A percentile compares a stretch with the other conserved stretches of the same genome.
These are phyloP conservation scores for Eurypyga helias DNA, from an alignment of 2,113 vertebrate species.

Conservation along the genomic window DNA sequence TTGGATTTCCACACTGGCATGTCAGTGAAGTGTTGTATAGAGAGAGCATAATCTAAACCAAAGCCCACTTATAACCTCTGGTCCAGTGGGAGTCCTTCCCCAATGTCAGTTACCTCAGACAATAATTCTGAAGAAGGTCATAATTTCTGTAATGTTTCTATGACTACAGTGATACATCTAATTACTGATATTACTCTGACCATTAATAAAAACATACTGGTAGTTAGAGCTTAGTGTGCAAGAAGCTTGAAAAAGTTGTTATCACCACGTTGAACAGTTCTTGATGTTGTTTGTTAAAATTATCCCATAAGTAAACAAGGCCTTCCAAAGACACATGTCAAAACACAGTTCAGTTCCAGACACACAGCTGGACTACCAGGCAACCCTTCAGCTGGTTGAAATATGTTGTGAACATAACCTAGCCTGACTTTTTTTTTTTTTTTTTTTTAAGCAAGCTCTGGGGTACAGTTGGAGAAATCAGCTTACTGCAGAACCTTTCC, in stretches of 20 bases:
- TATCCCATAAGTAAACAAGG: not conserved
- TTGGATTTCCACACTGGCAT: conserved; percentile 3
- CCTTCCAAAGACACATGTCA: not conserved
- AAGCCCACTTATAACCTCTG: not conserved
- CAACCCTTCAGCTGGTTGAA: not conserved
- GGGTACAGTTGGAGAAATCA: not conserved
- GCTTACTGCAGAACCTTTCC: not conserved
- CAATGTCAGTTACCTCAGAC: not conserved
- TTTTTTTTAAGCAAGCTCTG: not conserved
- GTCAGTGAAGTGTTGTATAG: not conserved
- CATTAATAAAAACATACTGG: not conserved
- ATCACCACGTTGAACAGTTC: not conserved
- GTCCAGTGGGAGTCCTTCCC: not conserved
- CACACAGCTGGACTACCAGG: not conserved
- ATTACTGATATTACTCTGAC: not conserved
- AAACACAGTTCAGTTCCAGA: not conserved
- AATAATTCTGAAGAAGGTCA: not conserved
- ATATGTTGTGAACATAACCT: not conserved
- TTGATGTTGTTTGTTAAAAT: not conserved
- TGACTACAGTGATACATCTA: not conserved
- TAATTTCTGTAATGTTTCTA: not conserved
- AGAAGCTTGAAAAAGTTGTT: not conserved
- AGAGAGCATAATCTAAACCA: not conserved
- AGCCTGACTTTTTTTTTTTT: not conserved
- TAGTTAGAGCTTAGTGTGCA: not conserved